Percentiles rank a stretch among this genome's conserved stretches.
These are phyloP conservation scores for Cacoxenus indagator DNA, from an alignment of 2,888 invertebrate genomes.

Conservation along the genomic window DNA sequence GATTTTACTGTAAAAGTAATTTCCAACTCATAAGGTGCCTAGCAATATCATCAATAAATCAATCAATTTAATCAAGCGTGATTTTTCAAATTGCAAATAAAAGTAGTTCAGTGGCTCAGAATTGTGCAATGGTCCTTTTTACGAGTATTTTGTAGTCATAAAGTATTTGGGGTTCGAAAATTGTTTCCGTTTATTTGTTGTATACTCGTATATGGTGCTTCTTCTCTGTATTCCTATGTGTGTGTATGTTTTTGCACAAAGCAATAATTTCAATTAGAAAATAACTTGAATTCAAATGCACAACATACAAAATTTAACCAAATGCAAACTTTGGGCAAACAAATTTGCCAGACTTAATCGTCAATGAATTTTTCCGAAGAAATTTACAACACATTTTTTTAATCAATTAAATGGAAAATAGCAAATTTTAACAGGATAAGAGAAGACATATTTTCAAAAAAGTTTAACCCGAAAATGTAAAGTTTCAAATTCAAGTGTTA, in stretches of 20 bases:
- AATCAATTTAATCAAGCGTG: neutral
- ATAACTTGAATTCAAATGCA: conserved; percentile 10
- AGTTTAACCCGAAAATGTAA: no score
- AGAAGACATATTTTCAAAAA: no score
- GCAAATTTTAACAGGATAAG: no score
- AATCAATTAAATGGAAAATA: no score
- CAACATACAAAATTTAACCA: neutral
- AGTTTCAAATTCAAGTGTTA: no score
- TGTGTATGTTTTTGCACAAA: neutral
- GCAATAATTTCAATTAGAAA: conserved; percentile 13
- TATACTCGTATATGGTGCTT: no score
- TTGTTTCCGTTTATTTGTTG: no score
- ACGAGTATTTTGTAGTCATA: neutral
- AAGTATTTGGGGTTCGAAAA: neutral
- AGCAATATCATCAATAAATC: neutral
- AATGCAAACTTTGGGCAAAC: neutral
- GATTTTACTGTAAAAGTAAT: no score
- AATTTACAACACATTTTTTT: no score
- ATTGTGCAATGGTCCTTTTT: neutral
- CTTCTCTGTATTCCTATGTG: neutral
- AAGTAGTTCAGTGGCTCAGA: neutral
- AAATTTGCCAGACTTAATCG: no score
- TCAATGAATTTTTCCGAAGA: no score
- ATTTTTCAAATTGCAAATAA: neutral
- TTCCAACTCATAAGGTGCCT: neutral